Base-by-base conservation (phyloP, 2,797 vertebrate species). In the Heteromormyrus szaboi region DNA sequence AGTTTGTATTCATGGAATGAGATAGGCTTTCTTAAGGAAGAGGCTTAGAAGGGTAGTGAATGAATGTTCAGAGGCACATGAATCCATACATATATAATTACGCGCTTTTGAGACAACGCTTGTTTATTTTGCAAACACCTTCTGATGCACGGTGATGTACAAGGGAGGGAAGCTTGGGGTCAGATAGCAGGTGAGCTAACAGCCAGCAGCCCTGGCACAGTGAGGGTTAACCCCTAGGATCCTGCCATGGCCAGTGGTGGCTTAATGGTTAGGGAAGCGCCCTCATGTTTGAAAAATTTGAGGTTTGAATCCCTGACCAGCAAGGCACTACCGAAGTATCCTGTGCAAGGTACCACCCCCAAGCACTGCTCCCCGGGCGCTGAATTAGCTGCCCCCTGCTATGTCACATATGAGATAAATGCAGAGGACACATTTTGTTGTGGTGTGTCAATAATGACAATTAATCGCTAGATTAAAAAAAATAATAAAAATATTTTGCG, bases 61-160 rank as follows among this genome's bases (percentile, higher is more conserved):
- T 46, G 19, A n/a, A 44, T 19, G 68, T 72, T 72, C 68, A 72
- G 68, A 37, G 11, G 33, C 29, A 72, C 12, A 72, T 19, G 68
- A 72, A 72, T 72, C 37, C 68, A 72, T 72, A 6, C 68, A 72
- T 37, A 72, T 72, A 81, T 81, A 81, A 81, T 81, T 46, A 81
- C n/a, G 19, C 19, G 19, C 17, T 9, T 81, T 81, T n/a, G 19
- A 81, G 76, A 46, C 19, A 2, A 17, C 0, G 2, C 12, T 72
- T 37, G 12, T 72, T 72, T 72, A 41, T 72, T 72, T 72, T 2
- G 33, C 68, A 17, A 12, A 33, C 25, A 5, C 29, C 33, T 14
- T 68, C 65, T 37, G 65, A 33, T 1, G 29, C 62, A 68, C 3
- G 62, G 59, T 29, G 62, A 68, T 14, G 11, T 14, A 65, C 25